Evolutionary conservation across 1,140 invertebrate genomes (phyloP).

Genomic region (Venturia canescens): DNA sequence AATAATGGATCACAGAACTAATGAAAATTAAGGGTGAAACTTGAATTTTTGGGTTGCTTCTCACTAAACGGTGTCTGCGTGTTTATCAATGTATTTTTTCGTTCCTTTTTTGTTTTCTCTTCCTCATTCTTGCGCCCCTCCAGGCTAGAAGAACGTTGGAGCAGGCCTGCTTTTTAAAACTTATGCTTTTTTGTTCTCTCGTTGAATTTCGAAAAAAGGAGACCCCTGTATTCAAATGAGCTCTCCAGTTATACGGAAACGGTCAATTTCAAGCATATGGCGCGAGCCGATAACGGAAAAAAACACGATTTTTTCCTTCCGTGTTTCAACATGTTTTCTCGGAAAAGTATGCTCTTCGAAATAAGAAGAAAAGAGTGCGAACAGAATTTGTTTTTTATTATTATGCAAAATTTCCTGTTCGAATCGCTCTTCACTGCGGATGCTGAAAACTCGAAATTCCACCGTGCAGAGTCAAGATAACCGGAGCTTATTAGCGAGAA

Average conservation of each 20-base stretch:
- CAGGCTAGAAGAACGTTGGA: neutral
- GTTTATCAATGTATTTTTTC: neutral
- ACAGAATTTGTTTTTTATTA: too few relatives aligned
- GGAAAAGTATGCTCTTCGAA: too few relatives aligned
- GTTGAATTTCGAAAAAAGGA: constrained; percentile 51
- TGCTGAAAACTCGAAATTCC: neutral
- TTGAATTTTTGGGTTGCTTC: constrained; percentile 7
- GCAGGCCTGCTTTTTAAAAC: neutral
- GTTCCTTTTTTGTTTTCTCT: neutral
- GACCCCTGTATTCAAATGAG: constrained; percentile 60
- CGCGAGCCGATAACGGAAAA: constrained; percentile 48
- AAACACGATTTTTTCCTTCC: constrained; percentile 8
- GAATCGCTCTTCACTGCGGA: neutral
- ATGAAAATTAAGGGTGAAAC: constrained; percentile 2
- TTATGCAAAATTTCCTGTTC: too few relatives aligned
- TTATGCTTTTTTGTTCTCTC: constrained; percentile 27
- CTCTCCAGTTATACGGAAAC: constrained; percentile 59
- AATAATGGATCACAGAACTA: neutral
- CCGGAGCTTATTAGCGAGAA: neutral
- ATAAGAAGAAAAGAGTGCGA: too few relatives aligned
- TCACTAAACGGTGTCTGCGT: constrained; percentile 12
- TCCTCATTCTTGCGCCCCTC: constrained; percentile 14
- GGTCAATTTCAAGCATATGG: constrained; percentile 61
- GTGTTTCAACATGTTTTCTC: neutral
- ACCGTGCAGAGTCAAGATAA: too few relatives aligned